Base-by-base conservation (phyloP, 2,888 invertebrate genomes). In the Griposia aprilina region DNA sequence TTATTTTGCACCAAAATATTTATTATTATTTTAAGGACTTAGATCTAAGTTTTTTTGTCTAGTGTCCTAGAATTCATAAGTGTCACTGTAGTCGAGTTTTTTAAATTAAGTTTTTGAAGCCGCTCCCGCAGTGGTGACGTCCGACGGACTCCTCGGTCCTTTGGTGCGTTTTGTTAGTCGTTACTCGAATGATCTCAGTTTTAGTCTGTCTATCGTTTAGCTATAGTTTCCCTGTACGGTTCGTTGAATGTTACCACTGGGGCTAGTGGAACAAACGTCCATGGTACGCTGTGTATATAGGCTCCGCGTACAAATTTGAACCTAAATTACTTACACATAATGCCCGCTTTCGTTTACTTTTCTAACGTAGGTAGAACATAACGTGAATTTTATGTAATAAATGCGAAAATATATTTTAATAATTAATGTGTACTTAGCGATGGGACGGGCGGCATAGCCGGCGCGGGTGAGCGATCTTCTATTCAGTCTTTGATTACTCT, bases 381-480 rank as follows among this genome's bases (percentile, higher is more conserved):
- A 97, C 96, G 96, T 97, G 95, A 97, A 97, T 96, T 96, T 96
- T 97, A 96, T 96, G 96, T 97, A 97, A 96, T 96, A 96, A 97
- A 96, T 96, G 96, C 96, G 95, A 94, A 96, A 95, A 96, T 97
- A 97, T 97, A 97, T 96, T 96, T 97, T 96, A 96, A 96, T 97
- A 96, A 96, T 96, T 95, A 96, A 94, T 95, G 95, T 96, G 96
- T 96, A 96, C 94, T 96, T 96, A 96, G 96, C 95, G 91, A 94
- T 93, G 96, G 95, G 93, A 95, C 94, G 93, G 94, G 95, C 95
- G 96, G 96, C 96, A 93, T 93, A 95, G 96, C 96, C 96, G 96
- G 93, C 94, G 96, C 95, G 96, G 96, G 96, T 93, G 96, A 94
- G 94, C 93, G 91, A 91, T 90, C 81, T 86, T 87, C 81, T 88